Percentiles rank a stretch among this genome's conserved stretches.
Evolutionary conservation across 2,888 invertebrate genomes (phyloP).

Genomic region (Brachycybe producta): DNA sequence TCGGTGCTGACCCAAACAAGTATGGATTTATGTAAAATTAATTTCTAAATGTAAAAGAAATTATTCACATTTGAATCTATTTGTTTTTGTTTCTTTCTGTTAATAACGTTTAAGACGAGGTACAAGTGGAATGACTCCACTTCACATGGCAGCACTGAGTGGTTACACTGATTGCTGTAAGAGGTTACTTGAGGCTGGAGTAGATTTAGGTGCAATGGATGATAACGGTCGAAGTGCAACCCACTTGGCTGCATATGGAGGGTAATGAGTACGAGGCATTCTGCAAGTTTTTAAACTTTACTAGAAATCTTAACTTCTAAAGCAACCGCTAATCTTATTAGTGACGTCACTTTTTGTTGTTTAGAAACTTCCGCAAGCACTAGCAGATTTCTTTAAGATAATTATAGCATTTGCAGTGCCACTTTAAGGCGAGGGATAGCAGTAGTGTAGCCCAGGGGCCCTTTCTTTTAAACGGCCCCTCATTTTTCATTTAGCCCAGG

Average conservation of each 20-base stretch:
- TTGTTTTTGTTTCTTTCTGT: background rate
- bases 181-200: constrained; percentile 41
- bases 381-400: no score
- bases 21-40: constrained; percentile 28
- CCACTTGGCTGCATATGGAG: constrained; percentile 49
- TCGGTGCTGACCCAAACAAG: constrained; percentile 40
- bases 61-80: background rate
- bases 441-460: no score
- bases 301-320: background rate
- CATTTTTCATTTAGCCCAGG: no score
- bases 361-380: no score
- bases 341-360: no score
- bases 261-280: constrained; percentile 29
- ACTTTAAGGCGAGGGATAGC: no score
- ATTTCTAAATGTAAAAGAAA: background rate
- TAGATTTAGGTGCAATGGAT: constrained; percentile 45
- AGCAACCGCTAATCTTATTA: no score
- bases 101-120: constrained; percentile 20
- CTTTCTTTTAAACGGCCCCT: no score
- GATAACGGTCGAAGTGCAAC: constrained; percentile 46
- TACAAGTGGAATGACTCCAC: constrained; percentile 41
- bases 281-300: background rate
- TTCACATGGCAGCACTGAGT: constrained; percentile 49
- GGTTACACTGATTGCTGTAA: constrained; percentile 49
- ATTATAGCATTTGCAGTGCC: no score